Conservation (phyloP, 2,113 vertebrate species). For the Sinocyclocheilus rhinocerous region DNA sequence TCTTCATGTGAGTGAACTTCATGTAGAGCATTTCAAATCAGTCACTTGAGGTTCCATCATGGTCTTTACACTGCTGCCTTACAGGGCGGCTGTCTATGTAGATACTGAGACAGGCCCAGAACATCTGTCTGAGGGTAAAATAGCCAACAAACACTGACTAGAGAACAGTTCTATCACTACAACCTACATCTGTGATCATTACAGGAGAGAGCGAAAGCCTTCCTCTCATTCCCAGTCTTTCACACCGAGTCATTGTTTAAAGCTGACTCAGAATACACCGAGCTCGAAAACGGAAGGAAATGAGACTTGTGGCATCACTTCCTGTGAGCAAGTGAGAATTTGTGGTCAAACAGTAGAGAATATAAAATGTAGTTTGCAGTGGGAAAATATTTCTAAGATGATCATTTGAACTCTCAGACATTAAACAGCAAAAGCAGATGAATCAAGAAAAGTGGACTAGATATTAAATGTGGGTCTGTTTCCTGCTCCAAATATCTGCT, state of each 20-base stretch:
- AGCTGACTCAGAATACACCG: not conserved
- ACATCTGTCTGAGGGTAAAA: not conserved
- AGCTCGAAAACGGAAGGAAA: constrained; percentile 26
- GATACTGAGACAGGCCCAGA: not conserved
- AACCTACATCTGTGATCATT: not conserved
- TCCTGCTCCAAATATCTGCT: not conserved
- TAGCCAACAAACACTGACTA: not conserved
- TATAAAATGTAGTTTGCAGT: constrained; percentile 58
- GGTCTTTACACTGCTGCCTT: not conserved
- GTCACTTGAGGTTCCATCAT: not conserved
- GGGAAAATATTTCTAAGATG: not conserved
- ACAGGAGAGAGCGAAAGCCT: not conserved
- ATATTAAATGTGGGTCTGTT: not conserved
- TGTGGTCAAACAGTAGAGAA: constrained; percentile 44
- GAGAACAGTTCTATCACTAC: not conserved
- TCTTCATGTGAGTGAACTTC: not conserved
- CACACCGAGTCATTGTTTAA: constrained; percentile 49
- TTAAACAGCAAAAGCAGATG: not conserved
- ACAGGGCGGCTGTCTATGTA: not conserved
- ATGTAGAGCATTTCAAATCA: not conserved
- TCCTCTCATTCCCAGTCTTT: not conserved
- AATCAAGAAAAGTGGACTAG: not conserved
- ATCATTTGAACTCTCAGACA: not conserved
- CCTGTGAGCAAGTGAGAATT: constrained; percentile 65
- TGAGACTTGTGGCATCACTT: constrained; percentile 62